Percentiles rank a stretch among this genome's conserved stretches.
Evolutionary conservation across 2,888 invertebrate species (phyloP).

Genomic region (Clunio marinus): DNA sequence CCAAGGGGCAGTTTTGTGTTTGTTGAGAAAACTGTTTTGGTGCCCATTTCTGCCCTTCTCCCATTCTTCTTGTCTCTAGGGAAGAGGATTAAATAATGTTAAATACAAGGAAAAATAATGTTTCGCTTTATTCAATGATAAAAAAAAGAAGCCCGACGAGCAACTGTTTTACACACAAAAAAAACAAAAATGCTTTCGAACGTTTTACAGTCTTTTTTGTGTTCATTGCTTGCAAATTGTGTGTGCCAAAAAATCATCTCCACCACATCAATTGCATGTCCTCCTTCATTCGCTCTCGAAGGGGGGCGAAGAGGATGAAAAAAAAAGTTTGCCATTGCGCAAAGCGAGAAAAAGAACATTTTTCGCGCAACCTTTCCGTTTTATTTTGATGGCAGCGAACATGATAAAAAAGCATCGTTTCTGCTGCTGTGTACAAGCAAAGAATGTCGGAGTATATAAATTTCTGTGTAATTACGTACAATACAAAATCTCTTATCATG

Average conservation of each 20-base stretch:
- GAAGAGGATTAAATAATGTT: constrained; percentile 29
- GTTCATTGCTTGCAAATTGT: not conserved
- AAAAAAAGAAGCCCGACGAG: constrained; percentile 3
- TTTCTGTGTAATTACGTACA: constrained; percentile 14
- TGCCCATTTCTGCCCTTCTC: not conserved
- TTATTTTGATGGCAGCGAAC: not conserved
- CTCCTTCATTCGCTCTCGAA: not conserved
- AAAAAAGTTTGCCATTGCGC: not conserved
- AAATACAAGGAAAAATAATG: constrained; percentile 34
- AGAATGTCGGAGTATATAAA: constrained; percentile 19
- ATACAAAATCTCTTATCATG: constrained; percentile 33
- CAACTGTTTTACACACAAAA: constrained; percentile 29
- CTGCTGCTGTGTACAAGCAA: not conserved
- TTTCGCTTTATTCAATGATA: constrained; percentile 30
- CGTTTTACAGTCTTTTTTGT: constrained; percentile 10
- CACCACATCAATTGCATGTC: constrained; percentile 36
- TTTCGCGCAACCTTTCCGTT: constrained; percentile 8
- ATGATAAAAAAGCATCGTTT: not conserved
- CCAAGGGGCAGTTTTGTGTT: no score
- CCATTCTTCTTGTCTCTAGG: not conserved
- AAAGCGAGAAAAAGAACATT: not conserved
- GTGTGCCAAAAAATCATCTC: constrained; percentile 33
- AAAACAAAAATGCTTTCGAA: constrained; percentile 28
- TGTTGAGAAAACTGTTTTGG: no score
- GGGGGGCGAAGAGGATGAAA: not conserved